Percentiles rank a stretch among this genome's conserved stretches.
Evolutionary conservation across 2,113 vertebrate species (phyloP).

Genomic region (Ammodytes marinus): DNA sequence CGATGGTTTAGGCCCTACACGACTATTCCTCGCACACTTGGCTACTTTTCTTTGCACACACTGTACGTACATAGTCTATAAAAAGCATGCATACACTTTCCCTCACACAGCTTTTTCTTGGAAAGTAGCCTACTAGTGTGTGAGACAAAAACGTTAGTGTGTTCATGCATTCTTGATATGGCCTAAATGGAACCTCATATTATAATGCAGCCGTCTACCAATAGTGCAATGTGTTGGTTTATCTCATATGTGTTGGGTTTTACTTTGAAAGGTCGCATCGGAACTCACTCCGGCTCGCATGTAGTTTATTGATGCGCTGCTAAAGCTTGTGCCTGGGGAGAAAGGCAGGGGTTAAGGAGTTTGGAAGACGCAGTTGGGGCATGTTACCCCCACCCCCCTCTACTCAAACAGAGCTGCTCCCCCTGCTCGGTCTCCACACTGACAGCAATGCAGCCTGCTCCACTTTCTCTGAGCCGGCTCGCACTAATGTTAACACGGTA

Average conservation of each 20-base stretch:
- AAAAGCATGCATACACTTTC: too few relatives aligned
- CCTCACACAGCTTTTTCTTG: too few relatives aligned
- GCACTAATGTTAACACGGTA: not conserved
- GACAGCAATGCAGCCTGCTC: slow-evolving; percentile 4
- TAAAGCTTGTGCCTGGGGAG: slow-evolving; percentile 10
- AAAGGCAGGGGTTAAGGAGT: slow-evolving; percentile 63
- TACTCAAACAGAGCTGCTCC: slow-evolving; percentile 30
- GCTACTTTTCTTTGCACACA: too few relatives aligned
- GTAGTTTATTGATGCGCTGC: not conserved
- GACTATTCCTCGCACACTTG: too few relatives aligned
- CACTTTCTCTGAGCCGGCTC: not conserved
- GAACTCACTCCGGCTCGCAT: not conserved
- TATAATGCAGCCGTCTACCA: too few relatives aligned
- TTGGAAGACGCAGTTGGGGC: slow-evolving; percentile 6
- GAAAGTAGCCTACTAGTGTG: too few relatives aligned
- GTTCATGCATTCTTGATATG: too few relatives aligned
- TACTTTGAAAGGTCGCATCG: not conserved
- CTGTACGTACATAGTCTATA: too few relatives aligned
- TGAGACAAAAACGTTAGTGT: too few relatives aligned
- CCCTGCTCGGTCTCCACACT: slow-evolving; percentile 7
- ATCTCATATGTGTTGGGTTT: not conserved
- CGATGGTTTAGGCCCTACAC: not conserved
- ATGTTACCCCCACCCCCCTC: slow-evolving; percentile 5
- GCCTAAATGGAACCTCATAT: too few relatives aligned
- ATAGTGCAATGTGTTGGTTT: not conserved